A percentile compares a stretch with the other conserved stretches of the same genome.
Conservation (phyloP, 2,888 invertebrate genomes). For the Acanthoscelides obtectus region DNA sequence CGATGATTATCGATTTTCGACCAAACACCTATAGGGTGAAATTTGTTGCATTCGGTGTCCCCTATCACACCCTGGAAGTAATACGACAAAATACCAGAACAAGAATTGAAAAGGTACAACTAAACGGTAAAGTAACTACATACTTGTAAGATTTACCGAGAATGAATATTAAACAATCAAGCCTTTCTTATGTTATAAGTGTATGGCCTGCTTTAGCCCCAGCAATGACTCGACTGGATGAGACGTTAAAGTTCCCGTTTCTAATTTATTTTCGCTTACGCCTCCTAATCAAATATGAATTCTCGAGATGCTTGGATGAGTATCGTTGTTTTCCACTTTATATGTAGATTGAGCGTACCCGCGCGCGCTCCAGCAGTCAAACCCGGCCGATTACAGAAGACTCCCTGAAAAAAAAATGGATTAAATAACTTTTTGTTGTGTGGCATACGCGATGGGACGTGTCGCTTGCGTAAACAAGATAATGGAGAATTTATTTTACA, state of each 20-base stretch:
- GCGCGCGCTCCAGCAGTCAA: background rate
- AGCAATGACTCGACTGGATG: background rate
- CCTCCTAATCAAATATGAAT: slow-evolving; percentile 22
- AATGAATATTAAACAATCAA: too few relatives aligned
- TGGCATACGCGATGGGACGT: background rate
- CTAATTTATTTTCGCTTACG: slow-evolving; percentile 26
- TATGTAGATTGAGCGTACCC: background rate
- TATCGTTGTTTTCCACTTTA: background rate
- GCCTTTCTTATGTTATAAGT: too few relatives aligned
- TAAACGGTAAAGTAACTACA: too few relatives aligned
- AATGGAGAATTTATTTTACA: background rate
- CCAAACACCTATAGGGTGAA: too few relatives aligned
- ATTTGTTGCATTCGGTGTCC: too few relatives aligned
- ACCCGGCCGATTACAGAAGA: background rate
- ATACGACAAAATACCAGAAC: too few relatives aligned
- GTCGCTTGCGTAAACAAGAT: background rate
- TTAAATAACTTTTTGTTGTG: background rate
- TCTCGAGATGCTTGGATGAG: background rate
- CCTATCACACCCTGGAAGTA: too few relatives aligned
- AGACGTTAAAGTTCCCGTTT: slow-evolving; percentile 15
- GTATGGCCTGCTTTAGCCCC: background rate
- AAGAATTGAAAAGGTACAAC: too few relatives aligned
- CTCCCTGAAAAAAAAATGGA: background rate
- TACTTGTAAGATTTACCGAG: too few relatives aligned
- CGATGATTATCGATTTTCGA: too few relatives aligned